Conservation (phyloP, 2,888 invertebrate species). For the Eupithecia centaureata region DNA sequence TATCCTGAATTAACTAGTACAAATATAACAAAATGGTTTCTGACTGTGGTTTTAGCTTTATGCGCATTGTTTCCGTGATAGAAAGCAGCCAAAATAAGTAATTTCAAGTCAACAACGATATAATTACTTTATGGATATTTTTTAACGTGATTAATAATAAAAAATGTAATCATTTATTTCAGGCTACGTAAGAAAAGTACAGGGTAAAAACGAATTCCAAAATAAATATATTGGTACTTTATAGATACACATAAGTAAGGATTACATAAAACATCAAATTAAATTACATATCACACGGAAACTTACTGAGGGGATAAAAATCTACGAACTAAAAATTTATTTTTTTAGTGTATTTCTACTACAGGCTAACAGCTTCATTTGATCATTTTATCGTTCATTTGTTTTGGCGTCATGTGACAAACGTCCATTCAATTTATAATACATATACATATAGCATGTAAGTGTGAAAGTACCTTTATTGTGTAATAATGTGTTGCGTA, state of each 20-base stretch:
- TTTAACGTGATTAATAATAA: background rate
- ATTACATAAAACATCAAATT: too few species aligned
- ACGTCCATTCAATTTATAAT: background rate
- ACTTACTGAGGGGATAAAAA: background rate
- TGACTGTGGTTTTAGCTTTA: background rate
- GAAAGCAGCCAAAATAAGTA: too few species aligned
- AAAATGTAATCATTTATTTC: background rate
- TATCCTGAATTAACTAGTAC: slow-evolving; percentile 41
- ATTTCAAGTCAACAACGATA: background rate
- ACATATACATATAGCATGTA: too few species aligned
- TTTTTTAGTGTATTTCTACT: too few species aligned
- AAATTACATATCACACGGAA: background rate
- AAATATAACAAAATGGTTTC: slow-evolving; percentile 29
- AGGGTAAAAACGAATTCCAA: too few species aligned
- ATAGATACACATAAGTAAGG: too few species aligned
- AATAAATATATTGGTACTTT: too few species aligned
- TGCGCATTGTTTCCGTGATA: background rate
- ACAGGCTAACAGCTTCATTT: background rate
- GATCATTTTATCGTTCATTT: background rate
- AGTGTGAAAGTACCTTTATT: slow-evolving; percentile 37
- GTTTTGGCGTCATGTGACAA: background rate
- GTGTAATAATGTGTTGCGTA: slow-evolving; percentile 35
- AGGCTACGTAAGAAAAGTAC: too few species aligned
- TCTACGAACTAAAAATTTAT: too few species aligned
- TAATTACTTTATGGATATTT: background rate